Conservation (phyloP, 2,888 invertebrate species). For the Orthosia cruda region DNA sequence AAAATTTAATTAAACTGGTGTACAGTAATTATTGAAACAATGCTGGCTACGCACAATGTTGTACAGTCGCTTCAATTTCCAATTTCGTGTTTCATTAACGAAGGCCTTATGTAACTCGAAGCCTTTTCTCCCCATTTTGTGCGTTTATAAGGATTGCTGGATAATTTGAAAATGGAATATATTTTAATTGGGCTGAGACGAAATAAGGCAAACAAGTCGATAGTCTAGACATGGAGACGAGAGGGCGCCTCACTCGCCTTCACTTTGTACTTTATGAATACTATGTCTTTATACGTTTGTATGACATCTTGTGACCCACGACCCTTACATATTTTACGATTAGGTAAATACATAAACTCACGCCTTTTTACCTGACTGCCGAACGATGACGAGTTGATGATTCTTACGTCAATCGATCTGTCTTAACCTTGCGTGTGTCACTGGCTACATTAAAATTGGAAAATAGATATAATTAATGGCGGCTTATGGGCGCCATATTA, state of each 20-base stretch:
- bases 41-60: constrained; percentile 58
- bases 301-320: not conserved
- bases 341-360: not conserved
- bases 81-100: constrained; percentile 74
- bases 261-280: constrained; percentile 49
- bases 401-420: too few species aligned
- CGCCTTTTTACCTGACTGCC: too few species aligned
- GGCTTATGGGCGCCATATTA: too few species aligned
- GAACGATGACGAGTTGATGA: too few species aligned
- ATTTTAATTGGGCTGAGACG: constrained; percentile 64
- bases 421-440: too few species aligned
- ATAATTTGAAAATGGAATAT: constrained; percentile 64
- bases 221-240: constrained; percentile 55
- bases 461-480: too few species aligned
- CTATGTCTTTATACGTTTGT: constrained; percentile 6
- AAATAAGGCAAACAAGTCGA: constrained; percentile 55
- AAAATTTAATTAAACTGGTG: constrained; percentile 55
- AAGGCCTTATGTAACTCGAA: constrained; percentile 72
- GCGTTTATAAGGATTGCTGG: constrained; percentile 66
- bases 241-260: constrained; percentile 37
- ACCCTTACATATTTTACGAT: not conserved
- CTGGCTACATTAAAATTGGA: too few species aligned
- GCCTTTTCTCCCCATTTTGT: constrained; percentile 69
- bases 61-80: constrained; percentile 69
- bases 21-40: constrained; percentile 62